Percentiles rank a stretch among this genome's conserved stretches.
These are phyloP conservation scores for Diplogasteroides magnus DNA, from an alignment of 1,140 invertebrate species.

Conservation along the genomic window DNA sequence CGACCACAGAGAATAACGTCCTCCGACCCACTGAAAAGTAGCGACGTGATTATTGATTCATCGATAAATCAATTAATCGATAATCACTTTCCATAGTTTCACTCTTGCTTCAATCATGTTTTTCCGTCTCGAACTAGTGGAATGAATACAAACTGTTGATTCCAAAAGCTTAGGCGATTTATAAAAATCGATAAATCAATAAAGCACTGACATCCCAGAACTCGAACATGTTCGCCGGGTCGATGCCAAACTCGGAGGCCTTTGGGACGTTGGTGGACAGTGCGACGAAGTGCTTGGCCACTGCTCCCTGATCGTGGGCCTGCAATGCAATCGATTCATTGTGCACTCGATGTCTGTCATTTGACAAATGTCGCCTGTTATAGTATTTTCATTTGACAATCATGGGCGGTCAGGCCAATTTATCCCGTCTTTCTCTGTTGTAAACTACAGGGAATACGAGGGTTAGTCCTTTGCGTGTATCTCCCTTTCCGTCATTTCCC, in stretches of 20 bases:
- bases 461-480: no score
- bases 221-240: slow-evolving; percentile 94
- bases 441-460: no score
- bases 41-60: background rate
- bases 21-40: slow-evolving; percentile 79
- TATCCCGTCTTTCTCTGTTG: no score
- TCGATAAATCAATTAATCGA: no score
- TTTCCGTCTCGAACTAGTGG: background rate
- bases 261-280: slow-evolving; percentile 80
- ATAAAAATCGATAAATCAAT: background rate
- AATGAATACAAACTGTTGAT: no score
- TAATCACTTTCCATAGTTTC: no score
- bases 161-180: background rate
- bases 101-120: background rate
- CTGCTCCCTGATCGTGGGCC: slow-evolving; percentile 66
- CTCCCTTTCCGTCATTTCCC: no score
- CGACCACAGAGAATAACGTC: slow-evolving; percentile 88
- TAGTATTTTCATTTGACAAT: no score
- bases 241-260: slow-evolving; percentile 80
- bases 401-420: no score
- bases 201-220: slow-evolving; percentile 76
- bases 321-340: no score
- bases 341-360: no score
- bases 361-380: no score
- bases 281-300: slow-evolving; percentile 96